Evolutionary conservation across 2,113 vertebrate genomes (phyloP), one percentile per base, ranked within the genome.

Genomic region (Tragelaphus buxtoni): DNA sequence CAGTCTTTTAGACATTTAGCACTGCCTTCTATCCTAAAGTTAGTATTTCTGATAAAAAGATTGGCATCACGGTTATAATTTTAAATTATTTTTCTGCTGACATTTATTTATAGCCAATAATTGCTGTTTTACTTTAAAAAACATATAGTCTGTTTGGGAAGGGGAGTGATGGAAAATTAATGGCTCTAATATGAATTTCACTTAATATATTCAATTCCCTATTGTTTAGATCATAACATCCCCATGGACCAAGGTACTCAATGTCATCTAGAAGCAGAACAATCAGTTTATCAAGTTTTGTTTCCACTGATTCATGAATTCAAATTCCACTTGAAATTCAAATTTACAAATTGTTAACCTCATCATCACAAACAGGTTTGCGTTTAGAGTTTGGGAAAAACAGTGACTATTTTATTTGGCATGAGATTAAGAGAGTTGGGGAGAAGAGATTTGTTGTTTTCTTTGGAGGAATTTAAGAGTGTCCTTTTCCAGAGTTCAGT

Each of bases 301-400:
- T n/a, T 84, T 87, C 51, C 60, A 18, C 35, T 56, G 72, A 79
- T 45, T 84, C 51, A 39, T 60, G 63, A 91, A 74, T 32, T 74
- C 69, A 74, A 42, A 96, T 45, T 39, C 30, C 26, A 61, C 35
- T 79, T 92, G 77, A 90, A 97, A 92, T 92, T 92, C 47, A 94
- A 88, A 88, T 94, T 80, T 90, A 30, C 7, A 76, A 69, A 56
- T 10, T 90, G 65, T 58, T 82, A 74, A 45, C 53, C 81, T 94
- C 42, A 9, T 55, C 90, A 56, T 32, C 82, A 53, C 13, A 39
- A 49, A 85, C 35, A 91, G 11, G 17, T 35, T 83, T 90, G 72
- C 53, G 18, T 85, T 89, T 24, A 88, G 22, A 35, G 7, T 81
- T 79, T 47, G 22, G 35, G 28, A 1, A 35, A 76, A 72, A 65